These are phyloP conservation scores for Bradypus variegatus DNA, from an alignment of 2,797 vertebrate genomes.

Conservation along the genomic window DNA sequence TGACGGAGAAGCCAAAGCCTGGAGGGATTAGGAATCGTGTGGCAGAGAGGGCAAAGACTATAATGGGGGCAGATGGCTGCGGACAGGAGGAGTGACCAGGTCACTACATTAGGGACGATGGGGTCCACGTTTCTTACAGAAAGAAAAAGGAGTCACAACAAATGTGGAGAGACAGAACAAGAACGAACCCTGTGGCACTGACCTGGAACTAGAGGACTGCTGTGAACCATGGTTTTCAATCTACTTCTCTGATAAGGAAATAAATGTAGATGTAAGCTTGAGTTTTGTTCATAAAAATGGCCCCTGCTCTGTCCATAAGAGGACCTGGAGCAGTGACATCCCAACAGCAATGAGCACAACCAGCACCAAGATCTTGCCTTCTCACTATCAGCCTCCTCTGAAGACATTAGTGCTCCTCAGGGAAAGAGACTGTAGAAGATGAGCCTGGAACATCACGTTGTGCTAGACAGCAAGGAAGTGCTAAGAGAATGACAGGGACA, in stretches of 20 bases:
- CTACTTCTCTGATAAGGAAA: background rate
- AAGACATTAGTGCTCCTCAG: background rate
- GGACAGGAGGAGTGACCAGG: too few species aligned
- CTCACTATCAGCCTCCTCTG: background rate
- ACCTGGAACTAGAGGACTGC: background rate
- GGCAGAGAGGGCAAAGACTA: background rate
- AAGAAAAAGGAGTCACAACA: background rate
- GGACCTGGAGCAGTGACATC: background rate
- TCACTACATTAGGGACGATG: background rate
- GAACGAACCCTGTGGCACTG: background rate
- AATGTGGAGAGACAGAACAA: background rate
- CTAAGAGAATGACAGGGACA: background rate
- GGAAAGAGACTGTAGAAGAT: background rate
- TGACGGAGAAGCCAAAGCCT: too few species aligned
- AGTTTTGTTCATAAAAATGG: background rate
- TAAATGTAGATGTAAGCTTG: background rate
- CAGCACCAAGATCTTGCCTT: background rate
- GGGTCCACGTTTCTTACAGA: background rate
- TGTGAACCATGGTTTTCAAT: background rate
- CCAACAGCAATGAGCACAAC: background rate
- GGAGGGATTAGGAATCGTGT: too few species aligned
- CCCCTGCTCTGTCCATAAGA: background rate
- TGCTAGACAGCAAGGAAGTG: background rate
- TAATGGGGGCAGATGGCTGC: background rate
- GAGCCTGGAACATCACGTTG: background rate